A percentile compares a stretch with the other conserved stretches of the same genome.
These are phyloP conservation scores for Falco cherrug DNA, from an alignment of 2,797 vertebrate genomes.

Conservation along the genomic window DNA sequence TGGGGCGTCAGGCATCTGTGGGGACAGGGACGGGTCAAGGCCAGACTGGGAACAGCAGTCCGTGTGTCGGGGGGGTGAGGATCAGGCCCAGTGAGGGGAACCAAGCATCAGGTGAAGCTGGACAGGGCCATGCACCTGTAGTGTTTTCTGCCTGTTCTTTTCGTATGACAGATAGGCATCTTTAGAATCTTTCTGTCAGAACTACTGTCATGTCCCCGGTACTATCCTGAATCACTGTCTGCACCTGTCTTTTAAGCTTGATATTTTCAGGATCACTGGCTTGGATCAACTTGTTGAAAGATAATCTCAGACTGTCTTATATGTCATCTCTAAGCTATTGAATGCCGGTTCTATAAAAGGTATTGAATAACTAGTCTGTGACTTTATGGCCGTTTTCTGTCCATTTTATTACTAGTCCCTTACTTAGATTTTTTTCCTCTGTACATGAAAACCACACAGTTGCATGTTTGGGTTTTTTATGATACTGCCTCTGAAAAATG, in stretches of 20 bases:
- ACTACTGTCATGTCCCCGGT: background rate
- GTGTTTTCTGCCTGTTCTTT: background rate
- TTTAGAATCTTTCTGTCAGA: background rate
- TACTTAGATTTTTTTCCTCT: background rate
- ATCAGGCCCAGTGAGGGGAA: background rate
- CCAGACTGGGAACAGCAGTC: background rate
- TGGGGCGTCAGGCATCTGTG: fast-evolving
- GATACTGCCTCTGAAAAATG: background rate
- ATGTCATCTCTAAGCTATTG: background rate
- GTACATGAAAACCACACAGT: background rate
- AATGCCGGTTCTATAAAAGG: background rate
- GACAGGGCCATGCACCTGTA: too few species aligned
- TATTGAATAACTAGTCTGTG: background rate
- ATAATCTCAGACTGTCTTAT: background rate
- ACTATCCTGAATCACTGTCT: background rate
- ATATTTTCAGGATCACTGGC: background rate
- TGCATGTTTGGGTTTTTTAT: background rate
- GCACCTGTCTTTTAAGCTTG: background rate
- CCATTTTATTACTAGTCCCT: background rate
- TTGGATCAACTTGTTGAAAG: background rate
- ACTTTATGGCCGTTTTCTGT: background rate
- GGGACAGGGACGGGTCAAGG: background rate
- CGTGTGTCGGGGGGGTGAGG: background rate
- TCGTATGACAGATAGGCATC: background rate
- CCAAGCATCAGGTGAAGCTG: background rate